phyloP scores from a whole-genome alignment of 2,888 invertebrate genomes.

The Pheosia tremula region DNA sequence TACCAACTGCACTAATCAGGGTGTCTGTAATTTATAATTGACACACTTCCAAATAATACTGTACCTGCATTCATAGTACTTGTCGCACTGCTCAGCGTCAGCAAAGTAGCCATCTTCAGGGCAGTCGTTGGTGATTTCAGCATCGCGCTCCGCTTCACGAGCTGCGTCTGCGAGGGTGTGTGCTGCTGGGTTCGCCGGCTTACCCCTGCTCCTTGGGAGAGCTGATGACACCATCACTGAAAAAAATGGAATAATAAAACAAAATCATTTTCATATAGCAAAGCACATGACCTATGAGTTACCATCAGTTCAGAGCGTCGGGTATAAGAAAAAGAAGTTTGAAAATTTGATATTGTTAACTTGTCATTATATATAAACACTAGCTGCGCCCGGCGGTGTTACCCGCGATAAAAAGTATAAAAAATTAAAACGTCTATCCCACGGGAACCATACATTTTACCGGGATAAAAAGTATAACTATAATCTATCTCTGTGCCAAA shows the following conservation, averaged over 20 bases:
- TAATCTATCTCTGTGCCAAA: no score
- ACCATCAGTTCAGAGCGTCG: no score
- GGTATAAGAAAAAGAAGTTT: no score
- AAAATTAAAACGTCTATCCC: no score
- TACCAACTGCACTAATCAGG: no score
- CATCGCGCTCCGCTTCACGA: conserved; percentile 60
- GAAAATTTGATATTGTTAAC: no score
- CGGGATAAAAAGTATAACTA: no score
- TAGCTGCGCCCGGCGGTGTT: no score
- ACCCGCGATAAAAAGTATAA: no score
- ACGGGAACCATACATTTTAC: no score
- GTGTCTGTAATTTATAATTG: no score
- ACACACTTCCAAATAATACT: conserved; percentile 14
- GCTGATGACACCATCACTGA: conserved; percentile 71
- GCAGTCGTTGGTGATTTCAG: conserved; percentile 87
- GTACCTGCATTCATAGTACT: conserved; percentile 92
- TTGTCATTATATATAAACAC: no score
- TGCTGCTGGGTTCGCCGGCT: conserved; percentile 62
- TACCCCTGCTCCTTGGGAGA: conserved; percentile 60
- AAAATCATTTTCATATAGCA: background rate
- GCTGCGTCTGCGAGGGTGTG: conserved; percentile 48
- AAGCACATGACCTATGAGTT: background rate
- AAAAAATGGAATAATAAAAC: conserved; percentile 14
- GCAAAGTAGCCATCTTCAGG: conserved; percentile 95
- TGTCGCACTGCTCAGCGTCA: conserved; percentile 94